Evolutionary conservation across 1,140 invertebrate genomes (phyloP).

Genomic region (Chelonus insularis): DNA sequence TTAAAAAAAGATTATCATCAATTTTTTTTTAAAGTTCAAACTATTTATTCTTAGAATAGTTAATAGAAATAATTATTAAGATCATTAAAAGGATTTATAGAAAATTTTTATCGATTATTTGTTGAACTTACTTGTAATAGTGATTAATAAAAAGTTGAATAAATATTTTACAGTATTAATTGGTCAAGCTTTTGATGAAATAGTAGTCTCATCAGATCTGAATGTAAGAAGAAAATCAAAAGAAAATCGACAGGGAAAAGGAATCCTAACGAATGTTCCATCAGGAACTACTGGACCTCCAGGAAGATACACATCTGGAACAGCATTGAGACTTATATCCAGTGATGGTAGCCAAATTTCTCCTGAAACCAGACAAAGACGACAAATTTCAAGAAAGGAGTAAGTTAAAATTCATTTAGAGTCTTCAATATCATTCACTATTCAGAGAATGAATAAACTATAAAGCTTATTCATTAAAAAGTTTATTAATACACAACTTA

Average conservation of each 20-base stretch:
- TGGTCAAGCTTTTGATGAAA: slow-evolving; percentile 55
- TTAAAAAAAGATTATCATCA: neutral
- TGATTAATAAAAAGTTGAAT: neutral
- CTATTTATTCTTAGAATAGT: no score
- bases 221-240: slow-evolving; percentile 56
- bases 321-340: slow-evolving; percentile 49
- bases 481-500: no score
- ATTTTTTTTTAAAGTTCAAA: slow-evolving; percentile 7
- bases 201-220: slow-evolving; percentile 55
- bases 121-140: no score
- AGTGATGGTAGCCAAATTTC: slow-evolving; percentile 50
- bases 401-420: neutral
- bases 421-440: no score
- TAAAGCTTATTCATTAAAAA: no score
- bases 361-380: slow-evolving; percentile 45
- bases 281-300: slow-evolving; percentile 50
- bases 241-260: slow-evolving; percentile 57
- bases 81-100: no score
- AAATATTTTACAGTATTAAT: slow-evolving; percentile 37
- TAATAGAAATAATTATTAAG: no score
- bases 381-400: slow-evolving; percentile 36
- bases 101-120: no score
- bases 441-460: no score
- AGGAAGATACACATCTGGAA: slow-evolving; percentile 45
- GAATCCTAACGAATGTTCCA: slow-evolving; percentile 53